Conservation (phyloP, 2,888 invertebrate species). For the Noctua comes region DNA sequence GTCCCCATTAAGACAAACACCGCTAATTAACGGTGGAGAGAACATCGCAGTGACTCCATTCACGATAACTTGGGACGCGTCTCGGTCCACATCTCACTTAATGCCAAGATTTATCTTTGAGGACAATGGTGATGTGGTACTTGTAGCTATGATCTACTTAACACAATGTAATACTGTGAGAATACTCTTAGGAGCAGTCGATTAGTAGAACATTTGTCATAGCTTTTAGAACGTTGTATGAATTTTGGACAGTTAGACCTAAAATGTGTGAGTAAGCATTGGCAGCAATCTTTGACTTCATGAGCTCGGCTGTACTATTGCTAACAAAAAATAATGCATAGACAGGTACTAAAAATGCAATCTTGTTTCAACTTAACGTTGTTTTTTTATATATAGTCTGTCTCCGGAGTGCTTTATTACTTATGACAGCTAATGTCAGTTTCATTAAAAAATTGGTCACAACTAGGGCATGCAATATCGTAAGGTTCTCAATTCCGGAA, state of each 20-base stretch:
- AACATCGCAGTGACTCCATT: slow-evolving; percentile 42
- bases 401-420: not conserved
- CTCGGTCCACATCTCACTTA: slow-evolving; percentile 34
- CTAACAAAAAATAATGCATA: not conserved
- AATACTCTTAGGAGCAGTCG: not conserved
- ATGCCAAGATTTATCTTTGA: slow-evolving; percentile 39
- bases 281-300: not conserved
- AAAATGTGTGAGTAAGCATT: not conserved
- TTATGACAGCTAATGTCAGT: not conserved
- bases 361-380: not conserved
- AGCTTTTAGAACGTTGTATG: not conserved
- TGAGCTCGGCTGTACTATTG: not conserved
- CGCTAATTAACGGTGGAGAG: slow-evolving; percentile 53
- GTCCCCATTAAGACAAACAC: slow-evolving; percentile 48
- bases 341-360: not conserved
- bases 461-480: no score
- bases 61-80: slow-evolving; percentile 27
- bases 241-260: no score
- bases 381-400: not conserved
- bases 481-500: no score
- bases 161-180: slow-evolving; percentile 7
- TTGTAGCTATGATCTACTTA: slow-evolving; percentile 24
- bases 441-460: not conserved
- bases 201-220: slow-evolving; percentile 6
- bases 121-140: slow-evolving; percentile 28